Conservation (phyloP, 2,888 invertebrate species). For the Alentia gelatinosa region DNA sequence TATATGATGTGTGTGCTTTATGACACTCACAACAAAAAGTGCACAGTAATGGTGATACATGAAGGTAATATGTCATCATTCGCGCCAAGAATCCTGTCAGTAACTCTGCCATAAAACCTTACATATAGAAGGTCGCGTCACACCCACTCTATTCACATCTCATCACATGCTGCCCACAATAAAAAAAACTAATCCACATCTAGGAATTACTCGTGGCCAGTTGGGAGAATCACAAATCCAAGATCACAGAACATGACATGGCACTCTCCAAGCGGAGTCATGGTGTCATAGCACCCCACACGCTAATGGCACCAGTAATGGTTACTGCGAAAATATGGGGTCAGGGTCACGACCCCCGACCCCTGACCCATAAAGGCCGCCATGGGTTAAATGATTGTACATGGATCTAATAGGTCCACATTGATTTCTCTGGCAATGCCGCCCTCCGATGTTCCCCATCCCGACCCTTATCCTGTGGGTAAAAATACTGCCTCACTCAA, state of each 20-base stretch:
- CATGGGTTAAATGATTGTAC: conserved; percentile 42
- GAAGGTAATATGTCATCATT: too few relatives aligned
- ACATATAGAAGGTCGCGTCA: background rate
- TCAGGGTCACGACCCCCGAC: conserved; percentile 16
- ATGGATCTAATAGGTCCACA: conserved; percentile 33
- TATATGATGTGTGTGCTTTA: too few relatives aligned
- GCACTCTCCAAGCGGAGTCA: background rate
- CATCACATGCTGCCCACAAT: background rate
- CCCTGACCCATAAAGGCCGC: conserved; percentile 4
- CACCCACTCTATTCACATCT: background rate
- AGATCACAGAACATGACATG: conserved; percentile 1
- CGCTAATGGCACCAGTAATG: conserved; percentile 19
- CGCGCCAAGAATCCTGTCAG: too few relatives aligned
- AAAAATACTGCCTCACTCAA: background rate
- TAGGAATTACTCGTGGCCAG: background rate
- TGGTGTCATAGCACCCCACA: conserved; percentile 12
- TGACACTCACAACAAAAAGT: too few relatives aligned
- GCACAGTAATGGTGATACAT: too few relatives aligned
- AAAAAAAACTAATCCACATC: background rate
- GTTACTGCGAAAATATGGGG: conserved; percentile 42
- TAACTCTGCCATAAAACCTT: too few relatives aligned
- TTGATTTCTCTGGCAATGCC: conserved; percentile 3
- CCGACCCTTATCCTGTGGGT: background rate
- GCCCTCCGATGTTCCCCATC: background rate
- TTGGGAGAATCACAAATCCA: background rate